Evolutionary conservation across 1,140 invertebrate species (phyloP).

Genomic region (Aphis craccivora): DNA sequence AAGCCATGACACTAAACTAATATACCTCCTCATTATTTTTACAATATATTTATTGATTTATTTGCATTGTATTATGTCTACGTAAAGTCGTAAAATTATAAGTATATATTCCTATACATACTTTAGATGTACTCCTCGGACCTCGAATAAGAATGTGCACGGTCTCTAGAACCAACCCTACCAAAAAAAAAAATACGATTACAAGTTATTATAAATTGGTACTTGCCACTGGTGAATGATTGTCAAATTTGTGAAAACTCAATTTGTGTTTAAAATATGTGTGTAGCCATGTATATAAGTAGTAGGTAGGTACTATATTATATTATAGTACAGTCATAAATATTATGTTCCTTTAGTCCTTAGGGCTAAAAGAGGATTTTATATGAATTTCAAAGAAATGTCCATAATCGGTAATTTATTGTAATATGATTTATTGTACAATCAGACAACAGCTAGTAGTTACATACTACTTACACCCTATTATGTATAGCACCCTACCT

Average conservation of each 20-base stretch:
- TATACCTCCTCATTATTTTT: no score
- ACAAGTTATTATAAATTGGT: background rate
- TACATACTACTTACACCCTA: background rate
- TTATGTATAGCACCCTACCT: background rate
- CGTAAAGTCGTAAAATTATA: no score
- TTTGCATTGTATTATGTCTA: no score
- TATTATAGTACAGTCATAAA: background rate
- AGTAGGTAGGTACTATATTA: no score
- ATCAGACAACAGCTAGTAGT: background rate
- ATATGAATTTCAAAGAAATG: background rate
- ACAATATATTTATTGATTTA: no score
- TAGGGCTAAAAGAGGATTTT: background rate
- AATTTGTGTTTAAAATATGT: background rate
- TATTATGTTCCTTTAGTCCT: background rate
- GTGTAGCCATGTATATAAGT: background rate
- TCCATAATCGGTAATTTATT: background rate
- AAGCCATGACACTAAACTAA: no score
- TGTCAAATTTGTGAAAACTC: background rate
- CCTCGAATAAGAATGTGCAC: no score
- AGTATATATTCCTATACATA: no score
- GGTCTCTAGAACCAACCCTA: no score
- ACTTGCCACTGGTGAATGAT: background rate
- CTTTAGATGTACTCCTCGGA: no score
- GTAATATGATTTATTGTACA: background rate
- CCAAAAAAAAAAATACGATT: no score